phyloP scores from a whole-genome alignment of 2,113 vertebrate species.

The Cavia porcellus region DNA sequence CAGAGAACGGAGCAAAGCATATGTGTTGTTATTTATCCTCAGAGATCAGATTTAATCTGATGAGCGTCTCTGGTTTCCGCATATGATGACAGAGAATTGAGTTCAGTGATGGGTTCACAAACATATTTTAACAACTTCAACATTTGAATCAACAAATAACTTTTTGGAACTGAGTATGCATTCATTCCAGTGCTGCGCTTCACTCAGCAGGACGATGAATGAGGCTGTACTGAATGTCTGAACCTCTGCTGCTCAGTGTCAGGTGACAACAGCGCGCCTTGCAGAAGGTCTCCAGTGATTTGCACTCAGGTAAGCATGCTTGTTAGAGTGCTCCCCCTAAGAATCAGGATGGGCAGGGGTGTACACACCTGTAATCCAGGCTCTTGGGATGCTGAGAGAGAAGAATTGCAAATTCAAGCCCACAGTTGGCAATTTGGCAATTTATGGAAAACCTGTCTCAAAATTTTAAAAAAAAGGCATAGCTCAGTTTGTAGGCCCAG shows the following conservation, averaged over 20 bases:
- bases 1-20: not conserved
- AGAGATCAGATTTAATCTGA: not conserved
- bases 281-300: not conserved
- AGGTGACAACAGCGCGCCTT: not conserved
- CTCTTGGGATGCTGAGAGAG: not conserved
- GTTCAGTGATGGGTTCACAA: not conserved
- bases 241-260: not conserved
- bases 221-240: not conserved
- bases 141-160: not conserved
- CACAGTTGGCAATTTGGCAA: not conserved
- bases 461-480: not conserved
- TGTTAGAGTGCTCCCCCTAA: rapidly evolving
- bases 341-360: not conserved
- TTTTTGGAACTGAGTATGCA: not conserved
- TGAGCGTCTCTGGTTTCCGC: not conserved
- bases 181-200: not conserved
- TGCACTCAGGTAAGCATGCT: not conserved
- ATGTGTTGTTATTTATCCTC: not conserved
- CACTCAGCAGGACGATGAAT: not conserved
- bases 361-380: not conserved
- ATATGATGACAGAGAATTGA: not conserved
- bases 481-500: not conserved
- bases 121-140: not conserved
- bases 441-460: not conserved
- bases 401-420: not conserved